Evolutionary conservation across 2,888 invertebrate genomes (phyloP).

Genomic region (Orthonychiurus folsomi): DNA sequence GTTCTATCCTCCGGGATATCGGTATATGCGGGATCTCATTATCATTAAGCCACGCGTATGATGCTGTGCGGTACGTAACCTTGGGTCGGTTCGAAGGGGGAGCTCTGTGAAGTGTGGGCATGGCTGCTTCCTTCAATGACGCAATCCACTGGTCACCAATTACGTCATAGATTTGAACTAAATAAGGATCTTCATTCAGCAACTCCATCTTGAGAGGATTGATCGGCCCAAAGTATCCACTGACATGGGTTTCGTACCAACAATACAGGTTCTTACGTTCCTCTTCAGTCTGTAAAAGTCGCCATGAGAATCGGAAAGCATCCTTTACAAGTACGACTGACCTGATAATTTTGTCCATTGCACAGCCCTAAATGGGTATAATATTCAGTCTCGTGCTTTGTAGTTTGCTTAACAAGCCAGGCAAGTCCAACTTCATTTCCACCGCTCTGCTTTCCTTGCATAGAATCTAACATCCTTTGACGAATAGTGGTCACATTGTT

Average conservation of each 20-base stretch:
- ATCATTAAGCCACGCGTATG: constrained; percentile 37
- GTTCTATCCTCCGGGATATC: constrained; percentile 29
- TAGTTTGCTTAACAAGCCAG: background rate
- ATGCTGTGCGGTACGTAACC: constrained; percentile 35
- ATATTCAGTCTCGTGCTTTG: background rate
- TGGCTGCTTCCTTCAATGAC: constrained; percentile 23
- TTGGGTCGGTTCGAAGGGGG: constrained; percentile 21
- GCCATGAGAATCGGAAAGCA: background rate
- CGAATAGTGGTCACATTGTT: no score
- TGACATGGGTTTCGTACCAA: constrained; percentile 19
- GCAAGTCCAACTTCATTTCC: no score
- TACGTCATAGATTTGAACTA: constrained; percentile 27
- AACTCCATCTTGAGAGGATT: constrained; percentile 29
- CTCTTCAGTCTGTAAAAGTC: constrained; percentile 13
- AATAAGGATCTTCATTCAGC: constrained; percentile 17
- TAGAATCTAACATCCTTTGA: no score
- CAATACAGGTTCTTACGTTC: constrained; percentile 18
- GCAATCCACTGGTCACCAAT: constrained; percentile 31
- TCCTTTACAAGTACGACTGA: constrained; percentile 5
- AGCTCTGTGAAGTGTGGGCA: constrained; percentile 26
- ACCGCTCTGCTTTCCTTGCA: no score
- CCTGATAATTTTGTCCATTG: constrained; percentile 35
- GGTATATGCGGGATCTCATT: constrained; percentile 21
- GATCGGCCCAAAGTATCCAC: constrained; percentile 19
- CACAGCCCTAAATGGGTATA: constrained; percentile 37